Evolutionary conservation across 2,888 invertebrate species (phyloP), one percentile per base, ranked within the genome.

Genomic region (Melieria crassipennis): DNA sequence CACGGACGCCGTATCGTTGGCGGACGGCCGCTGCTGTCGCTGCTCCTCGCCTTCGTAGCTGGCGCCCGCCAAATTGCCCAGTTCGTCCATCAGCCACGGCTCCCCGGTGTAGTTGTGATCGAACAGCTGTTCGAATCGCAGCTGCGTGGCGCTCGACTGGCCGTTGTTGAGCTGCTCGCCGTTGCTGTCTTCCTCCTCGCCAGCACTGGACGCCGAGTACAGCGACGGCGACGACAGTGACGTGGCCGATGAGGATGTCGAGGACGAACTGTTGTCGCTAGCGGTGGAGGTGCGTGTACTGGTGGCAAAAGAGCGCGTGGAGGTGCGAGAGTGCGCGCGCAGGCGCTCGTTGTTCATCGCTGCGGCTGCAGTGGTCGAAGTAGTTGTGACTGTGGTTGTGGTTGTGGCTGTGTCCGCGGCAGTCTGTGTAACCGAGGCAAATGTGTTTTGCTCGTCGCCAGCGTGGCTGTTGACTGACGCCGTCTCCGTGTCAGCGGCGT

Each of bases 131-230:
- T 56, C 55, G 9, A 69, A 43, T 4, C 62, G 52, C 30, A 67
- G 5, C 11, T 64, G 30, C 47, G 43, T 16, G 3, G 47, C 30
- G 5, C 46, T 55, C 7, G 48, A 6, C 10, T 52, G 46, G 5
- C 6, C n/a, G 11, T 60, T 56, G 45, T 11, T 30, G 16, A 30
- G 10, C 9, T 55, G 64, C 2, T 7, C 61, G 9, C 11, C 43
- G 9, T 47, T 58, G 3, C 55, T 57, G 47, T 71, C 63, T n/a
- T 58, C 46, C 9, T 69, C 73, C 10, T 60, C 70, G 9, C 68
- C 69, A 6, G 65, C 71, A 64, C 67, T 72, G n/a, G 65, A 65
- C n/a, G 65, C 65, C 63, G 69, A 60, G 62, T 50, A 67, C 42
- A 68, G 16, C 56, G 72, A 69, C 5, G 57, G 64, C 13, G 70